Percentiles rank a stretch among this genome's conserved stretches.
Conservation (phyloP, 1,140 invertebrate genomes). For the Aphaenogaster rudis region DNA sequence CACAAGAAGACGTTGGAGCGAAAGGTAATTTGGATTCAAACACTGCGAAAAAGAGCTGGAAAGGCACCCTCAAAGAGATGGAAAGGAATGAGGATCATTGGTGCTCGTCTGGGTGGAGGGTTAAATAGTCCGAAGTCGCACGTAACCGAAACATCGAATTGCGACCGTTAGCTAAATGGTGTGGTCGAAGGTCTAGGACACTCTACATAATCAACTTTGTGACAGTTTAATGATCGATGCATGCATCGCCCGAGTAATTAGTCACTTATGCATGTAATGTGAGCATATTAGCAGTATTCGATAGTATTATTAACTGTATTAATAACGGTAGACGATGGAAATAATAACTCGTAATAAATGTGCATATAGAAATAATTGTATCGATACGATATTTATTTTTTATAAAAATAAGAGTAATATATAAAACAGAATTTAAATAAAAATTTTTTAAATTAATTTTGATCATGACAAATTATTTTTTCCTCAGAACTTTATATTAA, state of each 20-base stretch:
- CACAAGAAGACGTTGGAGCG: slow-evolving; percentile 1
- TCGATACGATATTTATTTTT: background rate
- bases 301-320: slow-evolving; percentile 28
- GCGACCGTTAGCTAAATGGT: slow-evolving; percentile 70
- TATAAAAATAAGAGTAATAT: background rate
- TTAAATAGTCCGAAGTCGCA: slow-evolving; percentile 50
- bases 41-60: slow-evolving; percentile 21
- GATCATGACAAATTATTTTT: background rate
- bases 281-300: slow-evolving; percentile 23
- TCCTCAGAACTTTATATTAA: background rate
- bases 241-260: slow-evolving; percentile 30
- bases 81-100: slow-evolving; percentile 53
- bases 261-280: slow-evolving; percentile 8
- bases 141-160: slow-evolving; percentile 65
- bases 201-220: slow-evolving; percentile 55
- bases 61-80: slow-evolving; percentile 40
- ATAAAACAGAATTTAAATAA: background rate
- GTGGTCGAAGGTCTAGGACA: slow-evolving; percentile 75
- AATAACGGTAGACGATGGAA: slow-evolving; percentile 20
- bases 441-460: slow-evolving; percentile 4
- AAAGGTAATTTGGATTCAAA: slow-evolving; percentile 43
- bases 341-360: background rate
- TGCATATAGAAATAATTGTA: background rate
- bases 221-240: slow-evolving; percentile 60
- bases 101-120: slow-evolving; percentile 60